Base-by-base conservation (phyloP, 2,888 invertebrate species). In the Agriopis marginaria region DNA sequence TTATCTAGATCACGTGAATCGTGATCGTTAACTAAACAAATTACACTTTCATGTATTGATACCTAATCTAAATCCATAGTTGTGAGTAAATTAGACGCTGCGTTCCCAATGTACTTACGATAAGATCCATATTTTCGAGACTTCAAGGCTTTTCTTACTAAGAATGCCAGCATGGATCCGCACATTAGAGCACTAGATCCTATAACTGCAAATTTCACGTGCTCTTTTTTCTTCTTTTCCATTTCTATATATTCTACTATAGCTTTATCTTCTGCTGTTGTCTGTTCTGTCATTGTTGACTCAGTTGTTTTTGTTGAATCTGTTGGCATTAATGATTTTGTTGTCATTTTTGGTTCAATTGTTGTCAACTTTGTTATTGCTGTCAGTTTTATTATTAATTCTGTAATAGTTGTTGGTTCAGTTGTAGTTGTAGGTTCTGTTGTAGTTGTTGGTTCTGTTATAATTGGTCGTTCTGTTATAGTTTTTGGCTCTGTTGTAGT, bases 121-220 rank as follows among this genome's bases (percentile, higher is more conserved):
- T 74, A 74, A 4, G 66, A 17, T 14, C 72, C 72, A 32, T 62
- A 64, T 62, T 74, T 68, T 14, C 55, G 17, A 2, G 45, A 14
- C 51, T 50, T 44, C 8, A 40, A n/a, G 11, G 45, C 6, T 23
- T 45, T 60, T 45, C 12, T 45, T 23, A 42, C 11, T 39, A 47
- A 5, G 8, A 47, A 39, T 40, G 55, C 61, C 11, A 66, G 9
- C 5, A 51, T 50, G 2, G 42, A 7, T 3, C 17, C 56, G 9
- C 45, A 65, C 2, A n/a, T 40, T 1, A 63, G 42, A 44, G 23
- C 51, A 7, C 56, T 23, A 9, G 50, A 40, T 1, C 39, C 56
- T 44, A 55, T 56, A 44, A 65, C 53, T 1, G 49, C 70, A 9
- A 50, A 44, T 47, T 17, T 60, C 9, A 14, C n/a, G 5, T 7